Base-by-base conservation (phyloP, 92 coral and sea anemone species). In the Paramuricea clavata region DNA sequence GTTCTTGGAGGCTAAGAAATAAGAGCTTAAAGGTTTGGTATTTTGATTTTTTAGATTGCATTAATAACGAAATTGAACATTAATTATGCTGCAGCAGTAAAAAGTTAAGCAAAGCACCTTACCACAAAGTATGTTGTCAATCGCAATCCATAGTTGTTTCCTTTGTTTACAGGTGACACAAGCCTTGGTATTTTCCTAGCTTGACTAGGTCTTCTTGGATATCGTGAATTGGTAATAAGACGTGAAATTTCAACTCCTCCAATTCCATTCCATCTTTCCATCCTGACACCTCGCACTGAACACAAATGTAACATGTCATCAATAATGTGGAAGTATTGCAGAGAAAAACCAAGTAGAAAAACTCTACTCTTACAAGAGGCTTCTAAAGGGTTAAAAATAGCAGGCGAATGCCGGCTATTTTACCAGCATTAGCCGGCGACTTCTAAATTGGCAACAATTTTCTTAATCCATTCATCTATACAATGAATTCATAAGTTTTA, bases 111-210 rank as follows among this genome's bases (percentile, higher is more conserved):
- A 6, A 54, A 54, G 6, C 62, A n/a, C 3, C 62, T 19, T 21
- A 54, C 62, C 62, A 54, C 23, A 54, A 54, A 54, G 62, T 54
- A 54, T 54, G 62, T 54, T 21, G 23, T 54, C 62, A 54, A 17
- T 54, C 62, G 62, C 62, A 54, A 54, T 54, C 62, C 62, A 54
- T 54, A 54, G 62, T 54, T 54, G 62, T 54, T 54, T 21, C 62
- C 62, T 54, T 54, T 54, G 19, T 54, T 54, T 9, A 54, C 62
- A 54, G 62, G 62, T 3, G 62, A 54, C 62, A 54, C 27, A 54
- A 54, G 62, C 1, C 19, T 19, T 54, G 21, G 16, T 19, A 54
- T 54, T 54, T 54, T 54, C 27, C 16, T 19, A 21, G 62, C 62
- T 54, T 13, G 16, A 54, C 17, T 54, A 54, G 62, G 62, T 21